These are phyloP conservation scores for Drosophila vallismaia DNA, from an alignment of 2,888 invertebrate species.

Conservation along the genomic window DNA sequence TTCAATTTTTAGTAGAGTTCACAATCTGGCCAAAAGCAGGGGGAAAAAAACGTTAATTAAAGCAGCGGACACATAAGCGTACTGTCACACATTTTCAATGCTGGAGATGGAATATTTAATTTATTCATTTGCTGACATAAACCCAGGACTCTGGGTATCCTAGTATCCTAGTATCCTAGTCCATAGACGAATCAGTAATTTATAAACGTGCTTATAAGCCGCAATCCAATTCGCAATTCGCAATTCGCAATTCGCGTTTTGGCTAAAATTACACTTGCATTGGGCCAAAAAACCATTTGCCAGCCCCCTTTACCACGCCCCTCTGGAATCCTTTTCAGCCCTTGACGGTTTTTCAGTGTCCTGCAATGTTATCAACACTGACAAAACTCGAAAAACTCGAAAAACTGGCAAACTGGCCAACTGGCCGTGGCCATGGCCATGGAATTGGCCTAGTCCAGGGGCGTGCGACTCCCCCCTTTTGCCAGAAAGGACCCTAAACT, in stretches of 20 bases:
- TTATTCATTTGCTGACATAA: conserved; percentile 67
- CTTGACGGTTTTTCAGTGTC: background rate
- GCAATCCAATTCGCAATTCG: conserved; percentile 69
- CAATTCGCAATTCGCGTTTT: conserved; percentile 31
- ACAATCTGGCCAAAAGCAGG: conserved; percentile 1
- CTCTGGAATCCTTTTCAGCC: too few species aligned
- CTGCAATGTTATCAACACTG: conserved; percentile 49
- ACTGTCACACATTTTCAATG: conserved; percentile 47
- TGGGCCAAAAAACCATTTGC: conserved; percentile 38
- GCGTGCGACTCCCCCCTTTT: background rate
- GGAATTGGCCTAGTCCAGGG: conserved; percentile 19
- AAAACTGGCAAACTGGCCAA: conserved; percentile 32
- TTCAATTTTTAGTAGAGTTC: conserved; percentile 33
- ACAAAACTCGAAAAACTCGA: conserved; percentile 41
- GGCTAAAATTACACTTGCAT: conserved; percentile 52
- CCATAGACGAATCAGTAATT: conserved; percentile 69
- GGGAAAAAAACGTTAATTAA: conserved; percentile 52
- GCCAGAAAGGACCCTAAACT: conserved; percentile 1
- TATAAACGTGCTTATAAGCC: conserved; percentile 75
- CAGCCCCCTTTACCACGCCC: background rate
- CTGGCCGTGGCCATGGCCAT: conserved; percentile 39
- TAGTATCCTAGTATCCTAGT: conserved; percentile 13
- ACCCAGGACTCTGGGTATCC: conserved; percentile 5
- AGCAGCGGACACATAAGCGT: conserved; percentile 28
- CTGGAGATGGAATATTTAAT: conserved; percentile 61